Conservation (phyloP, 2,797 vertebrate genomes). For the Rhinichthys osculus region DNA sequence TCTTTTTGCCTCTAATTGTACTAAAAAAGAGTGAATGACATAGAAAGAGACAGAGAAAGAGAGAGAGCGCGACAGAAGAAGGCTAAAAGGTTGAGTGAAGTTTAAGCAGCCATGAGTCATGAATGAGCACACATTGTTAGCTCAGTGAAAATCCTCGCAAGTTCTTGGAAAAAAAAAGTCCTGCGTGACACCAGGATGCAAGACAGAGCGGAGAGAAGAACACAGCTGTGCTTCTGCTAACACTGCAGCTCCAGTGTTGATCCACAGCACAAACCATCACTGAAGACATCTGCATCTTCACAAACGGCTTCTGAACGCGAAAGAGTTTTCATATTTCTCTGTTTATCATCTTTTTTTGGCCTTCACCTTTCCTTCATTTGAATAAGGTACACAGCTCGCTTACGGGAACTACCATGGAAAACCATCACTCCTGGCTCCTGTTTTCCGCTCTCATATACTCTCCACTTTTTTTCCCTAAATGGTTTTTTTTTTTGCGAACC, state of each 20-base stretch:
- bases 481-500: constrained; percentile 66
- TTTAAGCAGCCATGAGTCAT: constrained; percentile 71
- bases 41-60: not conserved
- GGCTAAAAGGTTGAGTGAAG: constrained; percentile 45
- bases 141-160: constrained; percentile 76
- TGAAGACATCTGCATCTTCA: not conserved
- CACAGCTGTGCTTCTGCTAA: constrained; percentile 28
- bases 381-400: constrained; percentile 77
- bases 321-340: constrained; percentile 44
- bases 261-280: constrained; percentile 10
- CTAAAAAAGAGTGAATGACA: not conserved
- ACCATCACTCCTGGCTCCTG: constrained; percentile 69
- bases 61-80: constrained; percentile 22
- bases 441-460: constrained; percentile 48
- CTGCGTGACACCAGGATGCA: constrained; percentile 81
- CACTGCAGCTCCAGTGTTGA: not conserved
- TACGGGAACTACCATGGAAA: constrained; percentile 75
- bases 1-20: not conserved
- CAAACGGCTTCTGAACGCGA: not conserved
- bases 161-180: constrained; percentile 76
- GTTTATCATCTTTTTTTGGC: constrained; percentile 78
- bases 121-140: constrained; percentile 78
- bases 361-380: constrained; percentile 72
- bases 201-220: constrained; percentile 58
- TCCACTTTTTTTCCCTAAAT: constrained; percentile 67